Evolutionary conservation across 2,113 vertebrate genomes (phyloP).

Genomic region (Microcebus murinus): DNA sequence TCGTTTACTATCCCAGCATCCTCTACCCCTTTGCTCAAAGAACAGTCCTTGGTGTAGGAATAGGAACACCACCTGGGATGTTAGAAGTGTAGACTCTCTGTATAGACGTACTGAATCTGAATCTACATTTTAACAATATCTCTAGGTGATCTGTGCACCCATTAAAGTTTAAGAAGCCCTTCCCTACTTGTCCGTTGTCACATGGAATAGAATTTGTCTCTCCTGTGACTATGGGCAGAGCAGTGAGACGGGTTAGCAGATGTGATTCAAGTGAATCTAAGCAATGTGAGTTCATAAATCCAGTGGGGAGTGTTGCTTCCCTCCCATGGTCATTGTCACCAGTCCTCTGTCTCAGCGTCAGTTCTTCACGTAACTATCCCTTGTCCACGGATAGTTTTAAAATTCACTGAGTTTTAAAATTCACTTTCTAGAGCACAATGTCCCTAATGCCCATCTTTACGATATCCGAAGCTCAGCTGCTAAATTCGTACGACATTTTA

Average conservation of each 20-base stretch:
- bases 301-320: rapidly evolving
- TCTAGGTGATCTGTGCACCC: neutral
- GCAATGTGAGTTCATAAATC: no score
- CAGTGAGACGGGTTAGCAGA: neutral
- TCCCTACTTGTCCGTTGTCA: neutral
- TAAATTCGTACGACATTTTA: slow-evolving; percentile 20
- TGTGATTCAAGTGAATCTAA: neutral
- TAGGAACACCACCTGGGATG: neutral
- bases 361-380: neutral
- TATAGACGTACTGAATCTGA: neutral
- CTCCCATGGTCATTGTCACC: neutral
- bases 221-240: neutral
- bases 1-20: neutral
- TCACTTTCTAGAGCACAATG: neutral
- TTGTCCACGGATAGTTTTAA: neutral
- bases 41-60: neutral
- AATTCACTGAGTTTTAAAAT: neutral
- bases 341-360: neutral
- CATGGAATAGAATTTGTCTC: neutral
- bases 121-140: neutral
- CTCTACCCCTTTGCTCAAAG: neutral
- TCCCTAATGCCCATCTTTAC: neutral
- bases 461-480: neutral
- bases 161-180: neutral
- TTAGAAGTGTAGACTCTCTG: neutral